Evolutionary conservation across 1,140 invertebrate genomes (phyloP), one percentile per base, ranked within the genome.

Genomic region (Maconellicoccus hirsutus): DNA sequence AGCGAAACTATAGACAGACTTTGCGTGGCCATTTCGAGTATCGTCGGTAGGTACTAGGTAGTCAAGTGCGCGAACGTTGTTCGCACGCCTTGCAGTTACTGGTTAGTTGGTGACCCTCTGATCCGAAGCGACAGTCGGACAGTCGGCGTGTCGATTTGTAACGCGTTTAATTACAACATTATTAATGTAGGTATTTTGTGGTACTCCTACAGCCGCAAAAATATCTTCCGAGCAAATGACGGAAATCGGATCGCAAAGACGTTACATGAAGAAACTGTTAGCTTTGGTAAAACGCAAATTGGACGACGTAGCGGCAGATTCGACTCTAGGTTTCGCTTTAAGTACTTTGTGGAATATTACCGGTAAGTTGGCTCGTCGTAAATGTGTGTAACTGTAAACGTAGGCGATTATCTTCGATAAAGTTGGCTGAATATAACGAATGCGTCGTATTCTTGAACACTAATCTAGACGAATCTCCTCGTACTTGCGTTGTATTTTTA

Each of bases 271-370:
- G 21, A 90, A 90, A 78, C 78, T 92, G 33, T 77, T 92, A 22
- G 78, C 82, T 6, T 86, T 92, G 78, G 87, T 92, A 0, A 80
- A 83, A 70, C 81, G 82, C 23, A 86, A 89, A 75, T 83, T 87
- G 23, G 82, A 86, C 26, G 78, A 81, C 27, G 79, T 80, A 74
- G 79, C 79, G 16, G 83, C 86, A 2, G 89, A 91, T 75, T 89
- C 91, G 27, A 91, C 89, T 1, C 83, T 92, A 77, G 90, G 90
- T 77, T 92, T 92, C 76, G 90, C 90, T 16, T 79, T 92, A 1
- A 90, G 87, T 76, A 89, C 89, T 27, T 79, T 93, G 2, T 93
- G 90, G 90, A 93, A 93, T 80, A 80, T 93, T 22, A 92, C 90
- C 39, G 83, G 83, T 79, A 78, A 80, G 73, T 78, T 70, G 29